Base-by-base conservation (phyloP, 2,113 vertebrate genomes). In the Fulmarus glacialis region DNA sequence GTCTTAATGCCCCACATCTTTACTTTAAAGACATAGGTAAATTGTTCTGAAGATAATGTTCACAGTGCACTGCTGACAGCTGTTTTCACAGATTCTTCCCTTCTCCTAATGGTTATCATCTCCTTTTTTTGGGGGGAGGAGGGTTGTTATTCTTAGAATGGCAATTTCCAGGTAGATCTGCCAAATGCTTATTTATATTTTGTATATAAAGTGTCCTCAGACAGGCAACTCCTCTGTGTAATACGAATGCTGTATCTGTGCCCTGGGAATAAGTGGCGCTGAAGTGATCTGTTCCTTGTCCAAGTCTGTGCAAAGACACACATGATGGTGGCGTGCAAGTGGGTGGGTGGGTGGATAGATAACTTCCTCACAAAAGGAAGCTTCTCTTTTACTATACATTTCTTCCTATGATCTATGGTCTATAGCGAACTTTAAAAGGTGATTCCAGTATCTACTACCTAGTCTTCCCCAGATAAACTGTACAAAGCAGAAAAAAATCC, bases 301-400 rank as follows among this genome's bases (percentile, higher is more conserved):
- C 60, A 34, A 9, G 67, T 6, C 50, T 36, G 32, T 11, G 36
- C 75, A 72, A 21, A 68, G 68, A 15, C n/a, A 16, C 62, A 3
- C 0, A 0, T 2, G 5, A 1, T 12, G 71, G 4, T 32, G 80
- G 11, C 0, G 2, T 52, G 58, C 22, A 1, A 12, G 12, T 17
- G 59, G 34, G 23, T 72, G 77, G 83, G 38, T 6, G 14, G 43
- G 15, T 34, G 29, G 75, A 34, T 6, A 26, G 60, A 2, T 4
- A 21, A 52, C 60, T 68, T 38, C 52, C 45, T 63, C 36, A 60
- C 78, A 82, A 77, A 80, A 67, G 52, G 47, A 80, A 64, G 30
- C 67, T 85, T 34, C 77, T 82, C 83, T 91, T 74, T 12, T 4
- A 8, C 77, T 72, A 4, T 17, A 9, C 52, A 4, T 53, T 84